A percentile compares a stretch with the other conserved stretches of the same genome.
These are phyloP conservation scores for Andrena praecox DNA, from an alignment of 2,888 invertebrate genomes.

Conservation along the genomic window DNA sequence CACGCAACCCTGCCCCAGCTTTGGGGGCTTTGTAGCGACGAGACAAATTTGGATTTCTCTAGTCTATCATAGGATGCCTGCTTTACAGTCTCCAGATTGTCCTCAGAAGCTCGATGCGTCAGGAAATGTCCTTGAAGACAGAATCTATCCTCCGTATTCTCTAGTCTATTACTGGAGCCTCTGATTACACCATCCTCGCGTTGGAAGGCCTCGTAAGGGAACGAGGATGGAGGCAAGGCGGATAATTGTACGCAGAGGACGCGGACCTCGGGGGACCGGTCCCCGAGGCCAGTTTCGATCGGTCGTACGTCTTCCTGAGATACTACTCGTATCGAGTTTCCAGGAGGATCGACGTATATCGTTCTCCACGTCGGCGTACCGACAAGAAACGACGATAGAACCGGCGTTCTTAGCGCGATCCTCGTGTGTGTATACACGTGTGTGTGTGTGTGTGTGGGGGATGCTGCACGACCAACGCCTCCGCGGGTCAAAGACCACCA, in stretches of 20 bases:
- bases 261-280: conserved; percentile 51
- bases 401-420: conserved; percentile 39
- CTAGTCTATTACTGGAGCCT: background rate
- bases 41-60: background rate
- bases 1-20: background rate
- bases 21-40: background rate
- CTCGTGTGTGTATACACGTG: background rate
- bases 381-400: conserved; percentile 60
- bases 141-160: no score
- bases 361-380: conserved; percentile 54
- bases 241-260: conserved; percentile 59
- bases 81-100: no score
- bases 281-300: conserved; percentile 67
- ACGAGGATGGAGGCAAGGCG: conserved; percentile 38
- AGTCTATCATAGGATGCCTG: no score
- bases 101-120: no score
- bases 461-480: conserved; percentile 45
- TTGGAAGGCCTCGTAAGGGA: background rate
- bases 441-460: conserved; percentile 24
- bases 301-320: conserved; percentile 77
- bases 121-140: no score
- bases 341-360: conserved; percentile 67
- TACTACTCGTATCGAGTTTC: conserved; percentile 77
- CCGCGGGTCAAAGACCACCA: conserved; percentile 68
- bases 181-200: background rate